Evolutionary conservation across 2,888 invertebrate genomes (phyloP).

Genomic region (Tineola bisselliella): DNA sequence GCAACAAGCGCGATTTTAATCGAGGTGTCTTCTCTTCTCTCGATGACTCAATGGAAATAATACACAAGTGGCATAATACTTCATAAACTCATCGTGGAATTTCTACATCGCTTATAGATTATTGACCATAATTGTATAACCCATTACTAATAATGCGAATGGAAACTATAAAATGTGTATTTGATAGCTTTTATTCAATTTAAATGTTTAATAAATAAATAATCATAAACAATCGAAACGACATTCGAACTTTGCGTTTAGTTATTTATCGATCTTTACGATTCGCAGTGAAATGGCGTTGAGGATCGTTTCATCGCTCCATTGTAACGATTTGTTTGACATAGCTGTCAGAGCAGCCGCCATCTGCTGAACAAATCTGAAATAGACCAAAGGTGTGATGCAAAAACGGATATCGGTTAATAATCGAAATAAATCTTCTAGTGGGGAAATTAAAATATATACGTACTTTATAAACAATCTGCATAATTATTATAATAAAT

Average conservation of each 20-base stretch:
- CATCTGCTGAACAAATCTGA: neutral
- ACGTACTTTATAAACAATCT: neutral
- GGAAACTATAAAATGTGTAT: no score
- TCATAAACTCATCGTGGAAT: no score
- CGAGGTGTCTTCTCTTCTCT: no score
- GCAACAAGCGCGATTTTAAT: no score
- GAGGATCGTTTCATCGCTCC: constrained; percentile 4
- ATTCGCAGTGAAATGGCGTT: neutral
- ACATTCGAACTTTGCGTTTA: neutral
- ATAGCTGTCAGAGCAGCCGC: constrained; percentile 6
- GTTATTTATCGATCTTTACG: neutral
- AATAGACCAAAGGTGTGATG: constrained; percentile 10
- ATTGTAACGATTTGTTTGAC: constrained; percentile 13
- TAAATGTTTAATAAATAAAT: no score
- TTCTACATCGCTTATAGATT: no score
- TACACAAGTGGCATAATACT: no score
- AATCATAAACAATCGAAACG: neutral
- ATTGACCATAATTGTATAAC: no score
- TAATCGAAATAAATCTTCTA: constrained; percentile 1
- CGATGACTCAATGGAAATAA: no score
- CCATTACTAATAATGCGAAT: no score
- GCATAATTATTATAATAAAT: neutral
- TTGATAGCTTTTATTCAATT: no score
- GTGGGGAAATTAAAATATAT: neutral
- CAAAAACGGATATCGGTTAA: constrained; percentile 11